Conservation (phyloP, 2,888 invertebrate genomes). For the Eilema depressum region DNA sequence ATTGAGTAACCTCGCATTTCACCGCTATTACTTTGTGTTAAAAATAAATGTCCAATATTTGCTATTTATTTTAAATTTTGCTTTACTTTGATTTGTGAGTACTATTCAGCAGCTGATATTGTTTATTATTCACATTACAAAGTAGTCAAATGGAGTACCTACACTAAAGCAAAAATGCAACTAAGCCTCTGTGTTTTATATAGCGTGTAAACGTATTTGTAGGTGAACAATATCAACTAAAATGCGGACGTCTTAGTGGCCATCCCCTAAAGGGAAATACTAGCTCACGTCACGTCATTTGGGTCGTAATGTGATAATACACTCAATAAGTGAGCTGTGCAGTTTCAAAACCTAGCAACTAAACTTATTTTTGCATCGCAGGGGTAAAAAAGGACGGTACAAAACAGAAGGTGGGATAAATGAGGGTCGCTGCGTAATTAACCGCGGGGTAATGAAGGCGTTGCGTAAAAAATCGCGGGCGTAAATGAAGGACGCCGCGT, state of each 20-base stretch:
- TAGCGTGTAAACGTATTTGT: background rate
- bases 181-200: background rate
- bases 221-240: background rate
- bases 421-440: too few species aligned
- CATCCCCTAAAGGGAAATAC: too few species aligned
- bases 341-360: background rate
- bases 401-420: too few species aligned
- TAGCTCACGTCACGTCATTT: too few species aligned
- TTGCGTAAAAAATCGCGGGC: too few species aligned
- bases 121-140: background rate
- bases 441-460: too few species aligned
- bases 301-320: background rate
- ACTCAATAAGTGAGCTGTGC: background rate
- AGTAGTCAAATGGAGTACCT: background rate
- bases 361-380: too few species aligned
- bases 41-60: background rate
- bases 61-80: background rate
- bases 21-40: background rate
- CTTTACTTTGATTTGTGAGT: background rate
- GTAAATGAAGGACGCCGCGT: too few species aligned
- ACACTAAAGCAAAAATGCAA: background rate
- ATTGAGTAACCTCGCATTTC: background rate
- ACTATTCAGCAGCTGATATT: background rate
- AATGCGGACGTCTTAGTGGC: too few species aligned
- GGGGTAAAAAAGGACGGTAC: too few species aligned